Conservation (phyloP, 2,113 vertebrate genomes). For the Phylloscopus whistleri region DNA sequence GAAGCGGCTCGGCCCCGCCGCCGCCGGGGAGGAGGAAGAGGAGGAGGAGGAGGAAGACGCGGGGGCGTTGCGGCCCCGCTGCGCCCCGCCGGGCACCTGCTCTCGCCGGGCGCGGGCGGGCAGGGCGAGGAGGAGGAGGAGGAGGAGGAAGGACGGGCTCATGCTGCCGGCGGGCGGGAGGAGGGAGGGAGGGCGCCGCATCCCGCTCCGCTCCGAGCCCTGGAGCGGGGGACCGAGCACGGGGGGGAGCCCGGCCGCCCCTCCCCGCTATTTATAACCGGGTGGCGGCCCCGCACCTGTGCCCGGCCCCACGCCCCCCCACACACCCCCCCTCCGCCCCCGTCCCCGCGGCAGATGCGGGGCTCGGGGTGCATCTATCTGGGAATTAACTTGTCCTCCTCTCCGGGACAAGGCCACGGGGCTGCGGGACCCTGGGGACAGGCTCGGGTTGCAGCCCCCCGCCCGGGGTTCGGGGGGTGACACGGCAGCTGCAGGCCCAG, state of each 20-base stretch:
- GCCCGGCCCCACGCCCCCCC: background rate
- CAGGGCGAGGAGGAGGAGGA: constrained; percentile 76
- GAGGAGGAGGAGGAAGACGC: constrained; percentile 27
- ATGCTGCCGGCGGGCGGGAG: constrained; percentile 81
- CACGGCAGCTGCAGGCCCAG: constrained; percentile 11
- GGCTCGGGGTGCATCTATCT: background rate
- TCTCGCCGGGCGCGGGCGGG: constrained; percentile 62
- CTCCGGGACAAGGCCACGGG: background rate
- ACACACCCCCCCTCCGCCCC: too few relatives aligned
- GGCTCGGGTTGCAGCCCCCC: constrained; percentile 22
- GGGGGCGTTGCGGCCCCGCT: constrained; percentile 5
- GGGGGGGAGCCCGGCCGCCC: background rate
- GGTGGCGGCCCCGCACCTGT: constrained; percentile 53
- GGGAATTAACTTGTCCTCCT: constrained; percentile 42
- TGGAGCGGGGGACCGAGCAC: background rate
- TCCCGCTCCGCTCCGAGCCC: constrained; percentile 63
- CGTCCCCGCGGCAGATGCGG: constrained; percentile 18
- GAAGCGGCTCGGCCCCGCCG: constrained; percentile 62
- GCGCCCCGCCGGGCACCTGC: constrained; percentile 26
- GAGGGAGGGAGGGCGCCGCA: constrained; percentile 72
- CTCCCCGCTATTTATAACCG: constrained; percentile 87
- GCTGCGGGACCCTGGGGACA: background rate
- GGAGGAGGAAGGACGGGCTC: constrained; percentile 80
- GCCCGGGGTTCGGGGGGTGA: background rate
- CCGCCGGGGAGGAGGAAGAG: background rate